Conservation (phyloP, 1,140 invertebrate species). For the Palaemon carinicauda region DNA sequence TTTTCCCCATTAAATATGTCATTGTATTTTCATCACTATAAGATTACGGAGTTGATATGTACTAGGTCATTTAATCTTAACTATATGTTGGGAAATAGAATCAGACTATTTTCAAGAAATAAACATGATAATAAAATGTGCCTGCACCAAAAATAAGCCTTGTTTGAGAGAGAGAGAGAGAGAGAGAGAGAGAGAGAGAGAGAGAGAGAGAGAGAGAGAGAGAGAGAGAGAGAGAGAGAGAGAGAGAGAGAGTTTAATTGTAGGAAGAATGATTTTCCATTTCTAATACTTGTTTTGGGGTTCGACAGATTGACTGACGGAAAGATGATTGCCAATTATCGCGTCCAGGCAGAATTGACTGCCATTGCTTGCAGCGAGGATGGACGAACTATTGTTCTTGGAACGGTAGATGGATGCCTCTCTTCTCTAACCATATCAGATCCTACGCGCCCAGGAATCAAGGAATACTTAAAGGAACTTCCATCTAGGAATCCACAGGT, state of each 20-base stretch:
- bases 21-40: too few species aligned
- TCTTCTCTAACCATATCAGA: conserved; percentile 91
- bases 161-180: not conserved
- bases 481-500: conserved; percentile 70
- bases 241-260: not conserved
- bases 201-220: not conserved
- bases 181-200: not conserved
- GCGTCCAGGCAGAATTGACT: conserved; percentile 89
- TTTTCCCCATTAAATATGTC: too few species aligned
- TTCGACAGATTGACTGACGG: conserved; percentile 79
- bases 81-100: too few species aligned
- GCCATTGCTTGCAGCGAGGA: conserved; percentile 84
- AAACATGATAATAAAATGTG: too few species aligned
- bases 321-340: conserved; percentile 89
- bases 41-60: too few species aligned
- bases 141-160: too few species aligned
- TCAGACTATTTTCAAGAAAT: too few species aligned
- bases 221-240: not conserved
- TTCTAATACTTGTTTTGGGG: too few species aligned
- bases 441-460: conserved; percentile 72
- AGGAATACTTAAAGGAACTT: conserved; percentile 73
- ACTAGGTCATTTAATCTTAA: too few species aligned
- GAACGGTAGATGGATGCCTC: conserved; percentile 92
- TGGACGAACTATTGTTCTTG: conserved; percentile 83
- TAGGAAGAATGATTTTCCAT: too few species aligned